Evolutionary conservation across 2,888 invertebrate species (phyloP).

Genomic region (Anaspis maculata): DNA sequence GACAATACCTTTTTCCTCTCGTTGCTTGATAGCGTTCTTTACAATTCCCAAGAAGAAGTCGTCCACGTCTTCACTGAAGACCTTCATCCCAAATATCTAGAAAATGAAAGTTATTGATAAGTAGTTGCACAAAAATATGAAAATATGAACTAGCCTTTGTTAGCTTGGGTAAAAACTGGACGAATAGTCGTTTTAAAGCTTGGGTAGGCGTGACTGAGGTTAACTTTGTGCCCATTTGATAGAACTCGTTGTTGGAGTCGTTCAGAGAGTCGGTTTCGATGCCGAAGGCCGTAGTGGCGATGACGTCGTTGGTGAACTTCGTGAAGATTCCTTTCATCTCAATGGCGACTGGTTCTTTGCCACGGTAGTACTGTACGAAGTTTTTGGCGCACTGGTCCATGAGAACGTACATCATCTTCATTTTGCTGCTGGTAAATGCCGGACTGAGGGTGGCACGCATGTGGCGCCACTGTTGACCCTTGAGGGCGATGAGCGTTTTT

Average conservation of each 20-base stretch:
- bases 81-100: conserved; percentile 40
- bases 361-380: conserved; percentile 22
- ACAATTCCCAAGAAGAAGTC: background rate
- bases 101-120: conserved; percentile 32
- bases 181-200: conserved; percentile 1
- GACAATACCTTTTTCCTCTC: conserved; percentile 24
- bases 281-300: conserved; percentile 48
- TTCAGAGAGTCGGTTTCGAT: conserved; percentile 47
- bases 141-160: conserved; percentile 16
- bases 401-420: conserved; percentile 38
- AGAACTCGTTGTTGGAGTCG: conserved; percentile 48
- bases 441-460: conserved; percentile 42
- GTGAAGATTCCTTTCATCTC: conserved; percentile 44
- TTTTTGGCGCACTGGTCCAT: conserved; percentile 22
- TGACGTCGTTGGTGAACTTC: conserved; percentile 46
- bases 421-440: conserved; percentile 34
- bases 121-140: conserved; percentile 34
- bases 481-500: conserved; percentile 31
- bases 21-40: background rate
- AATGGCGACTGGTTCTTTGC: conserved; percentile 28
- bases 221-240: conserved; percentile 42
- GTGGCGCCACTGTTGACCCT: conserved; percentile 30
- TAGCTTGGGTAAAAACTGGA: background rate
- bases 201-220: background rate
- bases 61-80: background rate